Evolutionary conservation across 2,113 vertebrate genomes (phyloP), one percentile per base, ranked within the genome.

Genomic region (Epinephelus lanceolatus): DNA sequence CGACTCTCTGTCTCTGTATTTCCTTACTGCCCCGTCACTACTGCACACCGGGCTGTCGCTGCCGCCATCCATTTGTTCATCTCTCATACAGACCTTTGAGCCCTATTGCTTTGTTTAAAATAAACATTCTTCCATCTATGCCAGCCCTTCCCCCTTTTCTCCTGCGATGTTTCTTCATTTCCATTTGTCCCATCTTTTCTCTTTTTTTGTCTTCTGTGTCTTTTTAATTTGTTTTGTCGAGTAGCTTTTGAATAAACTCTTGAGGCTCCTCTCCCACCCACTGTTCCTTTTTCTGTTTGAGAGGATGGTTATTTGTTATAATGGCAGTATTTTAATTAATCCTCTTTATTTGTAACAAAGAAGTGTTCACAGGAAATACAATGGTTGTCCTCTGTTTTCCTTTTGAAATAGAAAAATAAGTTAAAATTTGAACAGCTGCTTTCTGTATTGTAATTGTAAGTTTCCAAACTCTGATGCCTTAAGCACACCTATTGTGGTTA

Each of bases 41-140:
- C 88, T 90, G 85, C 85, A 85, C 91, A 92, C 75, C 86, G 86
- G 94, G 95, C 94, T 85, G 82, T 79, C 70, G 88, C 93, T 90
- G 88, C 89, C 52, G 47, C 76, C 86, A 89, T 87, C 92, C 92
- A 81, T 83, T 79, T 80, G 55, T 90, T 93, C 90, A 93, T 95
- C 92, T 95, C 67, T 95, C 97, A 96, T 96, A 95, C 95, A 98
- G 96, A 97, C 94, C 93, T 90, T 88, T 92, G 84, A 94, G 88
- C 91, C 86, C 21, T 86, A 81, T 89, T 93, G 88, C 93, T 93
- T 93, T 94, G 80, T 97, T 96, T 98, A 96, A 98, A 99, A 99
- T 99, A 99, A 99, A 98, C 94, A 95, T 94, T 94, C 90, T 95
- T 91, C 84, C 92, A 94, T 91, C 91, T 61, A 65, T 92, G 90